Base-by-base conservation (phyloP, 2,113 vertebrate genomes). In the Tachuris rubrigastra region DNA sequence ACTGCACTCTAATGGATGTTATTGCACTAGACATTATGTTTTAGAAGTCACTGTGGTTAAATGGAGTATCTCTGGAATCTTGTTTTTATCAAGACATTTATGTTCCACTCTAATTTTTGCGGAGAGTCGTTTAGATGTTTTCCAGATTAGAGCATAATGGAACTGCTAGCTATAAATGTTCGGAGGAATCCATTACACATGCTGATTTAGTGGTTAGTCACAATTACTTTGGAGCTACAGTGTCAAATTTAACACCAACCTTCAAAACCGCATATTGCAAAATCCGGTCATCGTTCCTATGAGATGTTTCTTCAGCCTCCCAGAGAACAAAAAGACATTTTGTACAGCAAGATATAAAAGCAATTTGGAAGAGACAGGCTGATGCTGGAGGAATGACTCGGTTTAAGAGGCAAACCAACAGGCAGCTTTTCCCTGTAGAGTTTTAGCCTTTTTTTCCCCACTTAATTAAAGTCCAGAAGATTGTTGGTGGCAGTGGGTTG, bases 131-230 rank as follows among this genome's bases (percentile, higher is more conserved):
- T 96, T 84, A 95, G 95, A 85, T 93, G 6, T 90, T 94, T 95
- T 92, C 85, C 93, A 94, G 93, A 93, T 96, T 94, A 97, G n/a
- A 65, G 52, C 88, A 74, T 93, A 94, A 96, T 94, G 92, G 96
- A 92, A 90, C 79, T 88, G 73, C 49, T 75, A 88, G 90, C 90
- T 94, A 68, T 95, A 95, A 93, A 86, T 68, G 90, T 93, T 92
- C 12, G 2, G 85, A 94, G 80, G 83, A 94, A 92, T 92, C 95
- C 76, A 87, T 95, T 96, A 84, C 90, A 75, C 60, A 13, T 80
- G 79, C 79, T 93, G 90, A 95, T 96, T 94, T 96, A 96, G 80
- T 94, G 95, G 92, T 95, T 95, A 92, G 93, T 94, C 93, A 89
- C 90, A 92, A 93, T 92, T 95, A 75, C 92, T 92, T 90, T 47